A percentile compares a stretch with the other conserved stretches of the same genome.
Evolutionary conservation across 2,888 invertebrate species (phyloP).

Genomic region (Eupithecia subumbrata): DNA sequence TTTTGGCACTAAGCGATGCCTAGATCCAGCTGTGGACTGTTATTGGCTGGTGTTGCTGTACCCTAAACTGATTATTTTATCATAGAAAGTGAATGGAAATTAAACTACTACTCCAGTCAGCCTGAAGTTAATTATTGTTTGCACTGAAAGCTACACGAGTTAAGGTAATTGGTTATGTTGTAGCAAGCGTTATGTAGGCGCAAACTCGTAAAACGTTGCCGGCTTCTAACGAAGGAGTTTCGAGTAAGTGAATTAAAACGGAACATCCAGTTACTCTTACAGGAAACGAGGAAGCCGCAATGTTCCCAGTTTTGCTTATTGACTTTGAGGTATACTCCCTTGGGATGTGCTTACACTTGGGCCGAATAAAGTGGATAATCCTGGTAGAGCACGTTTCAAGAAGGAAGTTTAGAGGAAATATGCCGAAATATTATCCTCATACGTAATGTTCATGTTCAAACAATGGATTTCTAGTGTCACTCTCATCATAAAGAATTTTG

Average conservation of each 20-base stretch:
- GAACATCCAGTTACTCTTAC: constrained; percentile 32
- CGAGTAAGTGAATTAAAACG: constrained; percentile 60
- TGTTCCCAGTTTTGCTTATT: constrained; percentile 27
- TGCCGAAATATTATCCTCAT: background rate
- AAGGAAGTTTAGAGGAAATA: background rate
- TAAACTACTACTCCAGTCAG: background rate
- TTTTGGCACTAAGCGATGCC: background rate
- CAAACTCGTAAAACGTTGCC: constrained; percentile 54
- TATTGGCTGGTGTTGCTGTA: background rate
- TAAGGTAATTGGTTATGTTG: constrained; percentile 56
- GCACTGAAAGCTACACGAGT: constrained; percentile 30
- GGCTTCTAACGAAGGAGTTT: constrained; percentile 44
- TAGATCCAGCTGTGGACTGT: background rate
- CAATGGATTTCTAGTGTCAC: background rate
- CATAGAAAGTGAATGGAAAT: background rate
- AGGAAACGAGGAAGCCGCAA: constrained; percentile 25
- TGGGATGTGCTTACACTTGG: constrained; percentile 6
- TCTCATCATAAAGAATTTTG: background rate
- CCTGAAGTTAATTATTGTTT: constrained; percentile 15
- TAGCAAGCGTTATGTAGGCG: constrained; percentile 52
- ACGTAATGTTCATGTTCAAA: background rate
- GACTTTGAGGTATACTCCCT: constrained; percentile 1
- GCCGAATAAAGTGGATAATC: background rate
- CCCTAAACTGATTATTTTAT: background rate
- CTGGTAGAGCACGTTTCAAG: background rate